Evolutionary conservation across 2,113 vertebrate genomes (phyloP), one percentile per base, ranked within the genome.

Genomic region (Butastur rufipennis): DNA sequence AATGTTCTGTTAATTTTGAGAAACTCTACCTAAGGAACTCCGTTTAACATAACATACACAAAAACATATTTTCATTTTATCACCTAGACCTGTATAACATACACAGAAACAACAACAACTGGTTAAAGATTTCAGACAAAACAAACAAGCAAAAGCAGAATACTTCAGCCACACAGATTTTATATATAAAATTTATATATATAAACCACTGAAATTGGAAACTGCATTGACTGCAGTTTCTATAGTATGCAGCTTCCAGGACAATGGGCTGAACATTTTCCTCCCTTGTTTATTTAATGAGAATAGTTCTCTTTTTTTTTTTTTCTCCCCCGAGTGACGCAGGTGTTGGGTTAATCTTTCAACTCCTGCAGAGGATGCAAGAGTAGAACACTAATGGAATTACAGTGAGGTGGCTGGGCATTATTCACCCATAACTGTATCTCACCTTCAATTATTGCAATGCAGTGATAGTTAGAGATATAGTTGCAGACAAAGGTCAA

Each of bases 311-410:
- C 10, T 29, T 56, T 34, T 47, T 34, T 21, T n/a, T 43, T 27
- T 3, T 21, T 12, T 1, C 0, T 4, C 5, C 20, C 16, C 10
- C 42, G 20, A 18, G 26, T 88, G 85, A 91, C 4, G 0, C 48
- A 88, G 36, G 27, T 48, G n/a, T 77, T 83, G 59, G 50, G 67
- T 95, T 93, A 92, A 86, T 92, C 63, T 88, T 95, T 86, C 48
- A 92, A 58, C 63, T 77, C 53, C 80, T 70, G 34, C 45, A 65
- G 45, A 68, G 56, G 65, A 65, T 5, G 1, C 0, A 1, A 83
- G 59, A 63, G n/a, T 34, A 55, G 40, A 22, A 88, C 22, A 63
- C 11, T 78, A 55, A 70, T 67, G 55, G 72, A 86, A 71, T 48
- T 88, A 32, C 67, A 27, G 15, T 59, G 53, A 81, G 43, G 43